Evolutionary conservation across 2,797 vertebrate species (phyloP), one percentile per base, ranked within the genome.

Genomic region (Perodicticus potto): DNA sequence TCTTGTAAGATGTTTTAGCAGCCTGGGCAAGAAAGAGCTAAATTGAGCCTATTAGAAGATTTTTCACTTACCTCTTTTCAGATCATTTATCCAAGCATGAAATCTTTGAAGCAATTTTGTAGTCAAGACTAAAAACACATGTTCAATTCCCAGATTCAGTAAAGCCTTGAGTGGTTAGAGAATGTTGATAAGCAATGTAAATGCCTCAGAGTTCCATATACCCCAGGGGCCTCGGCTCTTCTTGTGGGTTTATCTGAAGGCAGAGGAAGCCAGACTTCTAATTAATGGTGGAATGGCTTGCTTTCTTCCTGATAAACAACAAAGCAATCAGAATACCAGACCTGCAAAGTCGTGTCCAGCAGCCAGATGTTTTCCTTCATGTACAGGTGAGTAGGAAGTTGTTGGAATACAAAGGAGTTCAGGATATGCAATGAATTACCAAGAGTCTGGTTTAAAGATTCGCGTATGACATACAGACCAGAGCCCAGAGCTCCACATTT

Each of bases 21-120:
- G 74, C 29, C 22, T 25, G 12, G 34, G 13, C 43, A 80, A 74
- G 67, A 92, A 93, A 59, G 80, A 89, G 14, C 57, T 76, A 40
- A 73, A 82, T 72, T 45, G 63, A 84, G 34, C 49, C 14, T 34
- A 2, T n/a, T 59, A 70, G 53, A 73, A 91, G 2, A 2, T 5
- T 74, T 87, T 93, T 90, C 45, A 70, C 63, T 93, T 13, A 74
- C 10, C 61, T 81, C 29, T 86, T 86, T 86, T 53, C 34, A 95
- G 86, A 90, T 19, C 86, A 37, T 53, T 89, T 93, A 80, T 91
- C 23, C 87, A 89, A 86, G 49, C 80, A 74, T 43, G n/a, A 91
- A 91, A 78, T 86, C 57, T 93, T 74, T 74, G 16, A 86, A 93
- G 59, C 11, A 74, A 86, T 70, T 92, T 89, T 96, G n/a, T 91